phyloP scores from a whole-genome alignment of 1,140 invertebrate genomes.

The Pogonognathellus flavescens region DNA sequence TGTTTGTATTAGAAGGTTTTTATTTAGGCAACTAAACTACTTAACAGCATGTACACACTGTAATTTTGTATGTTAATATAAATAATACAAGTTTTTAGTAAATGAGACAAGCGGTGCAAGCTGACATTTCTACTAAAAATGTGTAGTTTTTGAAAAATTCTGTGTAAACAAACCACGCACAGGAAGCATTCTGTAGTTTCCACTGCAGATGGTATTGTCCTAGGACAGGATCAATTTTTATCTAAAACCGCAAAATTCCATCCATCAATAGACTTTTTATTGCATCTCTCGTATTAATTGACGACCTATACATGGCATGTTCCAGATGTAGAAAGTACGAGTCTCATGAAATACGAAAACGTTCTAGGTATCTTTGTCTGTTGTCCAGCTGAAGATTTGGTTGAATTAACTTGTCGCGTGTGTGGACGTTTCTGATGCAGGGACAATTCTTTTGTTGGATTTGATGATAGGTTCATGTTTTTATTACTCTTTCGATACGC shows the following conservation, averaged over 20 bases:
- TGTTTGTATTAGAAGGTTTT: too few species aligned
- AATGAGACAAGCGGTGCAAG: too few species aligned
- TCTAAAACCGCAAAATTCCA: slow-evolving; percentile 59
- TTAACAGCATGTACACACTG: too few species aligned
- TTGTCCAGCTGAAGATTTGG: slow-evolving; percentile 36
- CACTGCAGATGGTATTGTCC: neutral
- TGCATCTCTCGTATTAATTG: neutral
- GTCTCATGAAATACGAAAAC: slow-evolving; percentile 13
- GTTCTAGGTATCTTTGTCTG: neutral
- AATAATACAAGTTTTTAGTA: too few species aligned
- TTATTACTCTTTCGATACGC: neutral
- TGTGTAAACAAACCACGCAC: neutral
- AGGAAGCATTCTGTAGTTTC: slow-evolving; percentile 4
- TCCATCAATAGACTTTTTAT: slow-evolving; percentile 47
- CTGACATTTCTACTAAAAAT: too few species aligned
- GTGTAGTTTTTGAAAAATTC: neutral
- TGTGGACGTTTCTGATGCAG: neutral
- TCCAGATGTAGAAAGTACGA: neutral
- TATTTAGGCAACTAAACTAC: too few species aligned
- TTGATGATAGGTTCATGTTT: neutral
- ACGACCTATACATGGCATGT: neutral
- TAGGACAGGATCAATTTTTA: slow-evolving; percentile 54
- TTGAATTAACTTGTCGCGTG: slow-evolving; percentile 40
- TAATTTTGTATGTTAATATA: neutral
- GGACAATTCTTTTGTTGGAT: slow-evolving; percentile 13